Evolutionary conservation across 2,888 invertebrate species (phyloP).

Genomic region (Tipula unca): DNA sequence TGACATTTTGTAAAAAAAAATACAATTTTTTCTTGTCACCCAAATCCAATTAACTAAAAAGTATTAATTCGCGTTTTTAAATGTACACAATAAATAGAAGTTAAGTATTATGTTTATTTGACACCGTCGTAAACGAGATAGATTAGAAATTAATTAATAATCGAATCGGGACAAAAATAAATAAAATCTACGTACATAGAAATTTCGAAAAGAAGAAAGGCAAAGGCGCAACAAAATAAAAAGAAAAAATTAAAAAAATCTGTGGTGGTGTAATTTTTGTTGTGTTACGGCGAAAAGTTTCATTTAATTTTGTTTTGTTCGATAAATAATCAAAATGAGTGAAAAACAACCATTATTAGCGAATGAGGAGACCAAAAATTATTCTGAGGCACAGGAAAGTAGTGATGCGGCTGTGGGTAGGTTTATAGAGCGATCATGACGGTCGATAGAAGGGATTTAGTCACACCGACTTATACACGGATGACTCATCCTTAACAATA

Average conservation of each 20-base stretch:
- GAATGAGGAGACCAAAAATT: slow-evolving; percentile 28
- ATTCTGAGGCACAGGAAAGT: slow-evolving; percentile 14
- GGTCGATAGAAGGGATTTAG: background rate
- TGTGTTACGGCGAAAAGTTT: background rate
- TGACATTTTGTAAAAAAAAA: background rate
- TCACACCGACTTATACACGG: background rate
- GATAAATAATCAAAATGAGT: background rate
- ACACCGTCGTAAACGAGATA: background rate
- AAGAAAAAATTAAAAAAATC: background rate
- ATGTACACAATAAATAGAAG: background rate
- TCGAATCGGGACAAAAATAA: background rate
- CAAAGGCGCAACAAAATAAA: slow-evolving; percentile 14
- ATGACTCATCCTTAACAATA: background rate
- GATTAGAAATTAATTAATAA: background rate
- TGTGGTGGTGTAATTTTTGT: background rate
- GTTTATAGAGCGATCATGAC: background rate
- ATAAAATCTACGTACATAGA: background rate
- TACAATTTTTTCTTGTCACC: slow-evolving; percentile 1
- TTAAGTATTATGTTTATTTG: background rate
- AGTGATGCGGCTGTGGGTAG: slow-evolving; percentile 21
- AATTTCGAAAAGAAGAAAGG: background rate
- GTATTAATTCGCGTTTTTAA: background rate
- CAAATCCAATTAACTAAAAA: background rate
- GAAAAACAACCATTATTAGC: slow-evolving; percentile 38
- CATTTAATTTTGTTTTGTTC: background rate